Evolutionary conservation across 2,797 vertebrate species (phyloP), one percentile per base, ranked within the genome.

Genomic region (Microctenopoma lineatum): DNA sequence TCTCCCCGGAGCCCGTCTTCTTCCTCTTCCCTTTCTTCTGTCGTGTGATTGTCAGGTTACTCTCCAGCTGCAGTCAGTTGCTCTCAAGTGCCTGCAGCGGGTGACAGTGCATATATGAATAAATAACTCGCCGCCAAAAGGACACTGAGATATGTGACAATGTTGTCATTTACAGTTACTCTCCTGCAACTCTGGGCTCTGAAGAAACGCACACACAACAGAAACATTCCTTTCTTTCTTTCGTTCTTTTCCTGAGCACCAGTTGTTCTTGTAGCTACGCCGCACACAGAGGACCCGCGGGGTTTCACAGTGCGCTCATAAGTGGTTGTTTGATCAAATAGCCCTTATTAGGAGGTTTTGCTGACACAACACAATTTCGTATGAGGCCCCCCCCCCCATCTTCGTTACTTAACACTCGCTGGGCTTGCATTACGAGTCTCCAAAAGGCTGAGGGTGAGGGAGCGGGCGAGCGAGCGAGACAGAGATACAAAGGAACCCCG

Each of bases 51-150:
- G 84, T 89, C 90, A 88, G 87, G 82, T 83, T 86, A 53, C 83
- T 88, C 85, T 78, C 70, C 60, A 84, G 87, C 72, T 86, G 78
- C 85, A 87, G 90, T 85, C 85, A 79, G 83, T 73, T 69, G 84
- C 87, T 87, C 84, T 89, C 77, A 68, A 83, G 80, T 73, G 85
- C 88, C 85, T 82, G 74, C 68, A 78, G 87, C 72, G 70, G 79
- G 83, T 89, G 87, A 90, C 89, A 82, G 84, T 74, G 88, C 86
- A 89, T 90, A 89, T 84, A 91, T 91, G 85, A 91, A 91, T 92
- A 89, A 89, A 90, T 89, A 86, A 91, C 77, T 63, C 26, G 13
- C 65, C 71, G 75, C 76, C 78, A 80, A 84, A 82, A 85, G 84
- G 83, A 90, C 84, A 71, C 79, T 75, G 87, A 81, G 62, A 85